A percentile compares a stretch with the other conserved stretches of the same genome.
phyloP scores from a whole-genome alignment of 2,113 vertebrate genomes.

The Leuciscus idus region DNA sequence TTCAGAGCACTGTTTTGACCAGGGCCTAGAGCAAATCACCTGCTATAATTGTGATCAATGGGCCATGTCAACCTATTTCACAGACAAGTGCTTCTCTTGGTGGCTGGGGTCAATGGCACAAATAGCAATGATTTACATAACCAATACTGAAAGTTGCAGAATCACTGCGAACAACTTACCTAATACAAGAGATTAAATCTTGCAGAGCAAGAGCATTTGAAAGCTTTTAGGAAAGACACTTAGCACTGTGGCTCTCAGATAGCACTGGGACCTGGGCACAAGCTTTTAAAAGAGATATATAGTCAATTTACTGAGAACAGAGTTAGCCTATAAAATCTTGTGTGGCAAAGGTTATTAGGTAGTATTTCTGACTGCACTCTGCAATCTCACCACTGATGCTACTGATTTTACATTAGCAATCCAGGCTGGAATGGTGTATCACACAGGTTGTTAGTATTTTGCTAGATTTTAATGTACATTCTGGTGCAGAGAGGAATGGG shows the following conservation, averaged over 20 bases:
- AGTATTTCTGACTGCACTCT: conserved; percentile 33
- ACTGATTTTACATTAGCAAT: not conserved
- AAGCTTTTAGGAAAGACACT: conserved; percentile 54
- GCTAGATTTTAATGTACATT: not conserved
- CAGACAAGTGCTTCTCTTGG: conserved; percentile 79
- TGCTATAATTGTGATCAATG: conserved; percentile 77
- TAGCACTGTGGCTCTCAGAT: not conserved
- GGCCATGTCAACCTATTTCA: conserved; percentile 85
- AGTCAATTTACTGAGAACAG: conserved; percentile 1
- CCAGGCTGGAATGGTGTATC: not conserved
- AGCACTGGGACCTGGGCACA: not conserved
- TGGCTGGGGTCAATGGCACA: conserved; percentile 71
- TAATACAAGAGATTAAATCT: conserved; percentile 74
- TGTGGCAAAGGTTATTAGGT: conserved; percentile 23
- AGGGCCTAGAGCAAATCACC: conserved; percentile 74
- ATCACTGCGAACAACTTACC: conserved; percentile 74
- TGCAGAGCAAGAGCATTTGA: conserved; percentile 48
- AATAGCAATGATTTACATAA: conserved; percentile 81
- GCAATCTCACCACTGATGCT: not conserved
- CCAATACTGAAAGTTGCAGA: conserved; percentile 78
- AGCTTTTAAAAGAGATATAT: conserved; percentile 29
- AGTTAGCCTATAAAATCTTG: conserved; percentile 22
- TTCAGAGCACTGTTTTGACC: conserved; percentile 64
- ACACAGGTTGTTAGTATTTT: not conserved
- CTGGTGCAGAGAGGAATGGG: not conserved